Evolutionary conservation across 1,140 invertebrate genomes (phyloP).

Genomic region (Conus betulinus): DNA sequence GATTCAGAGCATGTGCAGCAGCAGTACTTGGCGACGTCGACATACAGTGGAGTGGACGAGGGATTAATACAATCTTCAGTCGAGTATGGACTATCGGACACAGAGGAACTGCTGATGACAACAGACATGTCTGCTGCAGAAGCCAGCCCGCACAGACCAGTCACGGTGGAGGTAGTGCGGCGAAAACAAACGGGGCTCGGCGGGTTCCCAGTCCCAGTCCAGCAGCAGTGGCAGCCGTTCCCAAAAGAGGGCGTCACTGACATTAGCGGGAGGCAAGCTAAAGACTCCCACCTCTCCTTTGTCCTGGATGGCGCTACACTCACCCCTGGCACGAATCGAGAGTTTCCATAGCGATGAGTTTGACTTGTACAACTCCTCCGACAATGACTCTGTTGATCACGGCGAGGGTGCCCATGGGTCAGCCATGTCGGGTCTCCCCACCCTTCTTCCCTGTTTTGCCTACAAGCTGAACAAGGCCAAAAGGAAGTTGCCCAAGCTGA

Average conservation of each 20-base stretch:
- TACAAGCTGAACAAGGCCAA: constrained; percentile 64
- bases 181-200: constrained; percentile 1
- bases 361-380: constrained; percentile 57
- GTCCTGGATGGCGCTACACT: constrained; percentile 63
- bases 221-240: constrained; percentile 29
- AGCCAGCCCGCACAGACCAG: not conserved
- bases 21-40: not conserved
- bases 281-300: constrained; percentile 64
- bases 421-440: constrained; percentile 60
- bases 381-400: constrained; percentile 56
- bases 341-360: constrained; percentile 73
- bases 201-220: constrained; percentile 34
- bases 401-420: constrained; percentile 50
- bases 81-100: not conserved
- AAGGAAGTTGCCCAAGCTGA: constrained; percentile 64
- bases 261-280: constrained; percentile 35
- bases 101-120: constrained; percentile 7
- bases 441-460: constrained; percentile 68
- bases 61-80: not conserved
- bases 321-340: constrained; percentile 70
- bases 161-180: not conserved
- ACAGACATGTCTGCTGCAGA: not conserved
- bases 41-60: not conserved
- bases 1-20: not conserved
- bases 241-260: constrained; percentile 2